Evolutionary conservation across 2,888 invertebrate species (phyloP).

Genomic region (Patella pellucida): DNA sequence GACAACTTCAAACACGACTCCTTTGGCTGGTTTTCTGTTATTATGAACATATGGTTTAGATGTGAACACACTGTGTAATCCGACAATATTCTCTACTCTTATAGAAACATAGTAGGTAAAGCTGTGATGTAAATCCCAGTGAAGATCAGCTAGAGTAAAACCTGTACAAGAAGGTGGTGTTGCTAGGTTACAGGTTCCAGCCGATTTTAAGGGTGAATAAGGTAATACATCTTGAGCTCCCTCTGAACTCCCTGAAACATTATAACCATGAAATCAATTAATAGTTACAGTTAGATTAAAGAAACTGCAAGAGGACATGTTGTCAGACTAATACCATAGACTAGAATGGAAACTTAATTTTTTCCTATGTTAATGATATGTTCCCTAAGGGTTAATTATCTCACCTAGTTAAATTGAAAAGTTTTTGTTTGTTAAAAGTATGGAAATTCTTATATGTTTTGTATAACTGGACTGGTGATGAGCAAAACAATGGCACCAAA

Average conservation of each 20-base stretch:
- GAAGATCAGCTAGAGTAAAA: conserved; percentile 19
- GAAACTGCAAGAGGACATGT: too few species aligned
- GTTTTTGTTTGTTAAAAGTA: too few species aligned
- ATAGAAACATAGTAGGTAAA: conserved; percentile 32
- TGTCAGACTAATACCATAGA: too few species aligned
- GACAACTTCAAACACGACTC: conserved; percentile 31
- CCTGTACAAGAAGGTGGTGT: conserved; percentile 29
- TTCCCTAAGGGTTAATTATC: too few species aligned
- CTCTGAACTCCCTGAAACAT: not conserved
- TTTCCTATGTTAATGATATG: too few species aligned
- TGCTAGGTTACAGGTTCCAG: conserved; percentile 6
- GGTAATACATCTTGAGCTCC: not conserved
- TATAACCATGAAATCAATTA: too few species aligned
- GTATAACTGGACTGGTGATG: too few species aligned
- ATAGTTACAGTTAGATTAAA: too few species aligned
- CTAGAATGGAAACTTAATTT: too few species aligned
- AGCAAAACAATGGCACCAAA: too few species aligned
- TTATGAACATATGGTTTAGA: conserved; percentile 30
- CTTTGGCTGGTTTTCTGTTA: conserved; percentile 20
- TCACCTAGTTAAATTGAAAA: too few species aligned
- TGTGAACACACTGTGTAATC: conserved; percentile 20
- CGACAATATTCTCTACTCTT: conserved; percentile 29
- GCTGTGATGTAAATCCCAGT: conserved; percentile 30
- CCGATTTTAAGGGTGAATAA: not conserved
- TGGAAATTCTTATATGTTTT: too few species aligned